Base-by-base conservation (phyloP, 2,797 vertebrate species). In the Corythornis leucogaster region DNA sequence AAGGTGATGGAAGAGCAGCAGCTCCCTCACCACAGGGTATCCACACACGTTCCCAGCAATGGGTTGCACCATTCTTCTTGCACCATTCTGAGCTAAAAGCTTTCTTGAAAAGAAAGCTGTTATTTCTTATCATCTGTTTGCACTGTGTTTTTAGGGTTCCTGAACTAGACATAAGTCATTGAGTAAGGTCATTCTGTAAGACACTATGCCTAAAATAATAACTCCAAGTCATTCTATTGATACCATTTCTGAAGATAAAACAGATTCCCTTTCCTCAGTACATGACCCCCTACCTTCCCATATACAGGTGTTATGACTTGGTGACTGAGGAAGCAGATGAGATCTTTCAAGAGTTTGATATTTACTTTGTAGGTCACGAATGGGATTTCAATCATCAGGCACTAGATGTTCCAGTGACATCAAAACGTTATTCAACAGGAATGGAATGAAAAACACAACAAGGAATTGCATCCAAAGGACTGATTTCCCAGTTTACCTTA, bases 401-500 rank as follows among this genome's bases (percentile, higher is more conserved):
- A 73, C 48, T 82, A 77, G 14, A 46, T 80, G 43, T 76, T 87
- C 62, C 24, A 64, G 50, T 62, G 54, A 79, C 82, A 91, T 89
- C 69, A 85, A 59, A 92, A 89, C 53, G 8, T n/a, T 86, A 61
- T 80, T 93, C 59, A 54, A 31, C 38, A 20, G 54, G 18, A 87
- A 83, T 5, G 15, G 78, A 59, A 96, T 73, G 38, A 38, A 86
- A 92, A 92, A 85, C 74, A 85, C 71, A 69, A 45, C 51, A 85
- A 48, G 86, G 67, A 93, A 85, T 42, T 59, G 79, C 74, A 88
- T 95, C 93, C 82, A 85, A 96, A 96, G 83, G 53, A 96, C 64
- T 84, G 57, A 92, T 91, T 94, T 95, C 86, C 81, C 81, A 92
- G 78, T 93, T 93, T 92, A 95, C 95, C 94, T 92, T 80, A 96